These are phyloP conservation scores for Theonella swinhoei DNA, from an alignment of 37 sponge, comb jelly and placozoan species.

Conservation along the genomic window DNA sequence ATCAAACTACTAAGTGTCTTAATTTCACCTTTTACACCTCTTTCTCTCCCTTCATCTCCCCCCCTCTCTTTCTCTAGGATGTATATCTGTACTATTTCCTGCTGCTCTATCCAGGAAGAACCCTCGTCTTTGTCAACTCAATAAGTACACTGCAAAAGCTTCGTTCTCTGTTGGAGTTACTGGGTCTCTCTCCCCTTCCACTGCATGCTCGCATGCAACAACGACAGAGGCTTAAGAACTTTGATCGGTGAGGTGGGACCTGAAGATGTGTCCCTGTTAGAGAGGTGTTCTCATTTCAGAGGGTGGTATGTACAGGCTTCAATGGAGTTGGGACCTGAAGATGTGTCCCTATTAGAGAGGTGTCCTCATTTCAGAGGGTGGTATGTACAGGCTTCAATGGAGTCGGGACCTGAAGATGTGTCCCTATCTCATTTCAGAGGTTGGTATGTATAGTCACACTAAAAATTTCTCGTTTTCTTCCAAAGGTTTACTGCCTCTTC, in stretches of 20 bases:
- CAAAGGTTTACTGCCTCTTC: slow-evolving; percentile 59
- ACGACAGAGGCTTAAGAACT: slow-evolving; percentile 90
- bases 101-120: slow-evolving; percentile 71
- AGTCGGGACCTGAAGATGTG: too few species aligned
- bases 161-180: slow-evolving; percentile 61
- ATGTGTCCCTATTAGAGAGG: too few species aligned
- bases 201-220: slow-evolving; percentile 98
- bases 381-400: too few species aligned
- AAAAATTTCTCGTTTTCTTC: not conserved
- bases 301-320: too few species aligned
- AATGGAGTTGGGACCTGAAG: too few species aligned
- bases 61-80: slow-evolving; percentile 43
- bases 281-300: too few species aligned
- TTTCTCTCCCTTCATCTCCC: slow-evolving; percentile 4
- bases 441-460: not conserved
- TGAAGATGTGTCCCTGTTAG: too few species aligned
- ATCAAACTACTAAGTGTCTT: not conserved
- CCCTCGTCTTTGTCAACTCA: slow-evolving; percentile 92
- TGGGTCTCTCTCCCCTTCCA: slow-evolving; percentile 64
- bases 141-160: slow-evolving; percentile 77
- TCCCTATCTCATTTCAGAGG: too few species aligned
- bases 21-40: not conserved
- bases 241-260: slow-evolving; percentile 93
- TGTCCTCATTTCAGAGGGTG: too few species aligned
- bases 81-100: slow-evolving; percentile 88